Conservation (phyloP, 2,888 invertebrate genomes). For the Melieria picta region DNA sequence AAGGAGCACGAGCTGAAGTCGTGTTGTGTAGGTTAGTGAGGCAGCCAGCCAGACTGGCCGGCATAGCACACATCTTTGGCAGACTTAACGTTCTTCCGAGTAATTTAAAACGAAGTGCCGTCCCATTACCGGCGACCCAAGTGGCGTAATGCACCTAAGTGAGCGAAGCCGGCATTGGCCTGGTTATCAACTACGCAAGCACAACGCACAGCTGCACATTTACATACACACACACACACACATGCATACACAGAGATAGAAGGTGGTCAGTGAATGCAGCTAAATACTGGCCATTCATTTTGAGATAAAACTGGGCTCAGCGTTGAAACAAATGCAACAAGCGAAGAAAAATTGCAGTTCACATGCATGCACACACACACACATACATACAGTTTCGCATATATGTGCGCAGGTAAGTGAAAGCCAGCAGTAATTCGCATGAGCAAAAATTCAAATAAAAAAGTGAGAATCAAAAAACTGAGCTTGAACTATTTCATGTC, state of each 20-base stretch:
- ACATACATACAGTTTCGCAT: no score
- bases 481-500: no score
- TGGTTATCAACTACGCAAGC: conserved; percentile 8
- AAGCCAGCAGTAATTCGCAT: neutral
- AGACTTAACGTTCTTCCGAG: conserved; percentile 21
- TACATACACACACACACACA: conserved; percentile 5
- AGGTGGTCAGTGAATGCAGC: neutral
- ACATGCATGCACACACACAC: neutral
- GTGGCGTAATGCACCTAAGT: conserved; percentile 1
- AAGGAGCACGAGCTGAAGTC: no score
- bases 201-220: neutral
- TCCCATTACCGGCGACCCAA: conserved; percentile 8
- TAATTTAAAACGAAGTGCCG: conserved; percentile 23
- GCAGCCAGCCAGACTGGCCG: neutral
- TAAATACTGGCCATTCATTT: conserved; percentile 42
- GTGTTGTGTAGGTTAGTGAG: conserved; percentile 8
- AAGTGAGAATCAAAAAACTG: no score
- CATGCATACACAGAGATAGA: conserved; percentile 9
- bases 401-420: neutral
- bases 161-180: neutral
- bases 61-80: neutral
- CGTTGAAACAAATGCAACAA: neutral
- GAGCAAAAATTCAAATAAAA: neutral
- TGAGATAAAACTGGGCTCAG: conserved; percentile 38
- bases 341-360: neutral